Evolutionary conservation across 1,140 invertebrate species (phyloP), one percentile per base, ranked within the genome.

Genomic region (Caerostris extrusa): DNA sequence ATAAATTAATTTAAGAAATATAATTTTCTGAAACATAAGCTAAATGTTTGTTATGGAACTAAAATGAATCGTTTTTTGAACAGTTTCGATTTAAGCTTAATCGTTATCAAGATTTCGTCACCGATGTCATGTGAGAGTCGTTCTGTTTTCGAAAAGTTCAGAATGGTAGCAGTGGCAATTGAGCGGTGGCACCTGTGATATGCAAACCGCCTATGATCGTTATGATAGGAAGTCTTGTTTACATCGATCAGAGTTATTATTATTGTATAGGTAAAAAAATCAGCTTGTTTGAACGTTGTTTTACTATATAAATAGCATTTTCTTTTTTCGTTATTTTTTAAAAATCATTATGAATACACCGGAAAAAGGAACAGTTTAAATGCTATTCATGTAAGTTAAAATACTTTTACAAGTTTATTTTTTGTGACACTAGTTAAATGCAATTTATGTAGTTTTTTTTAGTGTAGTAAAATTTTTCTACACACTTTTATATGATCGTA

Each of bases 141-240:
- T 71, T 19, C n/a, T 71, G 67, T 71, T 71, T 71, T 71, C 67
- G 19, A 71, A 71, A 71, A 34, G 67, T 71, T n/a, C 19, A 71
- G 67, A 71, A 19, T 71, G 67, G 6, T 34, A 34, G 8, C 19
- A 34, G 67, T 17, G 61, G 12, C 17, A 14, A 8, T 14, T 14
- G 61, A 64, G 61, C 14, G 61, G 7, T 3, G 61, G 2, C 17
- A 14, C 12, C 12, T 64, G 61, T 17, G 8, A 64, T 64, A 17
- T 10, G 17, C 61, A 64, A 17, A 14, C 12, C 61, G 12, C 34
- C 61, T 10, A 14, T 64, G 17, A 14, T 64, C 17, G 61, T 10
- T 64, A 17, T 64, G 2, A 64, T 17, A 10, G 8, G n/a, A 7
- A 71, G 3, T 34, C 4, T 71, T 71, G 67, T 34, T 34, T 71